These are phyloP conservation scores for Delphinus delphis DNA, from an alignment of 2,113 vertebrate species.

Conservation along the genomic window DNA sequence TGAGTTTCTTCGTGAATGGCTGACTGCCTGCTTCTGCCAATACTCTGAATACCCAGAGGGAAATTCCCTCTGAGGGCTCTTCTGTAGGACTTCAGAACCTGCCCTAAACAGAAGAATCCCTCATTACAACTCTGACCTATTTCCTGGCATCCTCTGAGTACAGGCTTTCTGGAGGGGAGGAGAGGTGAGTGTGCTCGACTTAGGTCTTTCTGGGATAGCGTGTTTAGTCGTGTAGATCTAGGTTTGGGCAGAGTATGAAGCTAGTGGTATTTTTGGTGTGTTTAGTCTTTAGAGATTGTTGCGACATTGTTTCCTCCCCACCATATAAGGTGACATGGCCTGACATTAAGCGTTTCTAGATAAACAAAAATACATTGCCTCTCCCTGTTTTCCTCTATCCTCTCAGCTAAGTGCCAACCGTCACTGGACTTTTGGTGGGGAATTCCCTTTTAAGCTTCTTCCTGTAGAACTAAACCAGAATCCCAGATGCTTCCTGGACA, in stretches of 20 bases:
- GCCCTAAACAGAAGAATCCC: not conserved
- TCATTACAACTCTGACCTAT: not conserved
- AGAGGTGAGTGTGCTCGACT: not conserved
- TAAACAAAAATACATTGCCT: not conserved
- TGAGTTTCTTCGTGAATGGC: not conserved
- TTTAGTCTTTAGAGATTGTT: not conserved
- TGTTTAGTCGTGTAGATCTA: not conserved
- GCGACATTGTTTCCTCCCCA: not conserved
- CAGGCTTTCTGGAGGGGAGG: not conserved
- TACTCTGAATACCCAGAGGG: not conserved
- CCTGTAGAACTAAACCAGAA: not conserved
- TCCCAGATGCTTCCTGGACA: not conserved
- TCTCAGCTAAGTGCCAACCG: not conserved
- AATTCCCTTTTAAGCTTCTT: slow-evolving; percentile 40
- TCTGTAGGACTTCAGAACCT: not conserved
- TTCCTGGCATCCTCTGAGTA: not conserved
- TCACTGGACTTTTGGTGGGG: slow-evolving; percentile 15
- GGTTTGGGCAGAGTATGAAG: not conserved
- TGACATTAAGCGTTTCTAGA: not conserved
- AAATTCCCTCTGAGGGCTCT: not conserved
- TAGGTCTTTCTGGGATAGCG: not conserved
- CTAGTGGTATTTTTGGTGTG: not conserved
- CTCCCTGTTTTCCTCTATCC: not conserved
- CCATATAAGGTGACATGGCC: not conserved
- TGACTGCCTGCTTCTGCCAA: not conserved